Conservation (phyloP, 2,888 invertebrate species). For the Sicus ferrugineus region DNA sequence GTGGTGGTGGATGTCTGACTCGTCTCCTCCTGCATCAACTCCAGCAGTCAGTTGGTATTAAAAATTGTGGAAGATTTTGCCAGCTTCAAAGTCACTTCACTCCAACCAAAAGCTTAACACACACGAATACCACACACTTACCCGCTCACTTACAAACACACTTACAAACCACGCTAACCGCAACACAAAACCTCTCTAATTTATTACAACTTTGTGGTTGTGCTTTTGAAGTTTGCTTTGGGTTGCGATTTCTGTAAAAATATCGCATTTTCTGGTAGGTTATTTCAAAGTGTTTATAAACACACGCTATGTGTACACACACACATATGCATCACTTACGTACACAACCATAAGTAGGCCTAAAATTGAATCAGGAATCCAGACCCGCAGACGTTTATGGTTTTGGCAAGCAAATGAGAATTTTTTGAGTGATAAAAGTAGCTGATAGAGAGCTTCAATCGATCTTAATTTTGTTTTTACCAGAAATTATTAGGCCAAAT, state of each 20-base stretch:
- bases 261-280: background rate
- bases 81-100: no score
- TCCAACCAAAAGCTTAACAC: no score
- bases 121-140: conserved; percentile 40
- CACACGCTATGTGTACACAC: background rate
- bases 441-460: background rate
- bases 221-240: no score
- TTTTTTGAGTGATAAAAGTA: background rate
- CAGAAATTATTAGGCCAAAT: background rate
- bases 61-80: no score
- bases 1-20: no score
- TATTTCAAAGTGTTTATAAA: background rate
- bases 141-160: conserved; percentile 16
- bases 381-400: no score
- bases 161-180: background rate
- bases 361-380: no score
- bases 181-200: background rate
- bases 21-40: no score
- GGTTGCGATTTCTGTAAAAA: background rate
- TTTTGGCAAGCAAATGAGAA: no score
- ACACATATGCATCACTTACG: background rate
- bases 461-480: background rate
- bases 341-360: conserved; percentile 28
- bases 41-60: no score
- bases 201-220: background rate